Evolutionary conservation across 1,140 invertebrate genomes (phyloP).

Genomic region (Stenopsyche tienmushanensis): DNA sequence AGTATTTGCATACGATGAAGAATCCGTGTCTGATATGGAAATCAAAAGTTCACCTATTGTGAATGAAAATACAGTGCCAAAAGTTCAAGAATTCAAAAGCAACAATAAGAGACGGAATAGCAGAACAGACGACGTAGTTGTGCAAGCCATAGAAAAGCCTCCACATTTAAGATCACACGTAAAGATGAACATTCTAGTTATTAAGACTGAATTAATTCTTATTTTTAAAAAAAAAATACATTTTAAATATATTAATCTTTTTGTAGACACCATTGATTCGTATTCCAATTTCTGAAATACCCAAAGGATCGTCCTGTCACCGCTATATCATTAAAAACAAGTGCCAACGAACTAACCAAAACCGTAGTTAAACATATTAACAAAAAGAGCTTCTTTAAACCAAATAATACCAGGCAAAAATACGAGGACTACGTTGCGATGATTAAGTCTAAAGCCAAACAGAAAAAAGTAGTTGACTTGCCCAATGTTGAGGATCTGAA

Average conservation of each 20-base stretch:
- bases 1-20: not conserved
- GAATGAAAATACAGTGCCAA: constrained; percentile 50
- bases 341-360: constrained; percentile 44
- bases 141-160: constrained; percentile 61
- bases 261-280: constrained; percentile 56
- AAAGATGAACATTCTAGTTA: constrained; percentile 36
- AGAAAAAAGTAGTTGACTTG: constrained; percentile 2
- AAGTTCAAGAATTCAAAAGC: no score
- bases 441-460: constrained; percentile 25
- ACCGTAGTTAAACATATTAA: constrained; percentile 47
- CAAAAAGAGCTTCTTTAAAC: constrained; percentile 40
- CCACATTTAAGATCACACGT: constrained; percentile 66
- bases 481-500: constrained; percentile 21
- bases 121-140: constrained; percentile 43
- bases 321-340: constrained; percentile 12
- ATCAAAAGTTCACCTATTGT: constrained; percentile 33
- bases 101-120: constrained; percentile 52
- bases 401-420: constrained; percentile 39
- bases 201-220: constrained; percentile 6
- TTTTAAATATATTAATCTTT: constrained; percentile 9
- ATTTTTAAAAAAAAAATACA: not conserved
- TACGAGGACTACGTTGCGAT: constrained; percentile 33
- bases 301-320: constrained; percentile 46
- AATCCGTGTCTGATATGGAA: constrained; percentile 8
- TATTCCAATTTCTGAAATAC: constrained; percentile 57